Evolutionary conservation across 1,140 invertebrate species (phyloP).

Genomic region (Helicoverpa armigera): DNA sequence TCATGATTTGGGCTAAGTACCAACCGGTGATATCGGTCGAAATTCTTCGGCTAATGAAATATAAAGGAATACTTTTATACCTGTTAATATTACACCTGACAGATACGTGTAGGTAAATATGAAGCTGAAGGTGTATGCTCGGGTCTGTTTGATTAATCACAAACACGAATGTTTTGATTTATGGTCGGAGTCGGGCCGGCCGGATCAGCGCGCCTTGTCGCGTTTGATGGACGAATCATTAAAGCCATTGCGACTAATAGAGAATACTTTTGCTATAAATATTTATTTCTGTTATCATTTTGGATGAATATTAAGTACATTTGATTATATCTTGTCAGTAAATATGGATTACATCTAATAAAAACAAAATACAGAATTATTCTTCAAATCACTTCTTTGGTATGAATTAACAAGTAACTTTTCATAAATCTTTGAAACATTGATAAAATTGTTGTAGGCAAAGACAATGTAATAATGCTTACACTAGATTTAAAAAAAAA

Average conservation of each 20-base stretch:
- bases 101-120: slow-evolving; percentile 46
- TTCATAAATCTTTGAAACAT: no score
- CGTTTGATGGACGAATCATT: slow-evolving; percentile 38
- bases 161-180: slow-evolving; percentile 78
- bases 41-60: slow-evolving; percentile 44
- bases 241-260: slow-evolving; percentile 29
- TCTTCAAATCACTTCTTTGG: no score
- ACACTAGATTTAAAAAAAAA: no score
- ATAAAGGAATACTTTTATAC: slow-evolving; percentile 55
- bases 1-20: slow-evolving; percentile 54
- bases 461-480: no score
- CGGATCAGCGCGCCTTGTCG: slow-evolving; percentile 56
- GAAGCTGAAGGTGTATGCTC: slow-evolving; percentile 56
- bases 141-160: slow-evolving; percentile 77
- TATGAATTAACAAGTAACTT: no score
- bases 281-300: background rate
- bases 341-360: no score
- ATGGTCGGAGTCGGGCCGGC: slow-evolving; percentile 60
- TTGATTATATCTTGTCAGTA: no score
- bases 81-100: slow-evolving; percentile 56
- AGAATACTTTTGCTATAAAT: slow-evolving; percentile 25
- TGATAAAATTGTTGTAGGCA: no score
- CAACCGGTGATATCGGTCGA: slow-evolving; percentile 28
- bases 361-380: no score
- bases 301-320: no score